A percentile compares a stretch with the other conserved stretches of the same genome.
phyloP scores from a whole-genome alignment of 1,140 invertebrate genomes.

The Temnothorax curvispinosus region DNA sequence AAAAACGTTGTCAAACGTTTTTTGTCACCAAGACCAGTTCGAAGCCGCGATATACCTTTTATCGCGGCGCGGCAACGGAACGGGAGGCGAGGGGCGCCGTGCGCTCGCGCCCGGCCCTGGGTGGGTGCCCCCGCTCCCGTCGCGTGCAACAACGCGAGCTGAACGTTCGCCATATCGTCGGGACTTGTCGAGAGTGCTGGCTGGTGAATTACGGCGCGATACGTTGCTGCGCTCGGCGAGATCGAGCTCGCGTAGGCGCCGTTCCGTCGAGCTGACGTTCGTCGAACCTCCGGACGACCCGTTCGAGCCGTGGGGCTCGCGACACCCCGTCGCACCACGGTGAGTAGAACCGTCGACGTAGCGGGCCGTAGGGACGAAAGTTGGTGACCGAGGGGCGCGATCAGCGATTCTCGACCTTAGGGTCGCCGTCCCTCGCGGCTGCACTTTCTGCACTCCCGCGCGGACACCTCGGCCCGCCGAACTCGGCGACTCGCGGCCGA shows the following conservation, averaged over 20 bases:
- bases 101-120: conserved; percentile 47
- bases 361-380: conserved; percentile 70
- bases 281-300: neutral
- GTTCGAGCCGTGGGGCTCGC: neutral
- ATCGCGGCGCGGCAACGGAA: neutral
- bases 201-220: conserved; percentile 55
- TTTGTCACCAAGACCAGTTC: neutral
- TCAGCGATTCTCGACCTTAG: conserved; percentile 77
- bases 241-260: neutral
- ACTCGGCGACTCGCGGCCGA: too few species aligned
- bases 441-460: neutral
- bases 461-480: neutral
- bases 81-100: neutral
- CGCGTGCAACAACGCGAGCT: conserved; percentile 31
- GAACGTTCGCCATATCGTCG: conserved; percentile 72
- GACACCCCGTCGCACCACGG: conserved; percentile 41
- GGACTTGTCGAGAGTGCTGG: conserved; percentile 60
- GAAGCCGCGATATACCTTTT: neutral
- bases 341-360: conserved; percentile 70
- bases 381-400: conserved; percentile 64
- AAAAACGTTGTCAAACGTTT: neutral
- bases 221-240: conserved; percentile 5
- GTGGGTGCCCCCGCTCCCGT: conserved; percentile 40
- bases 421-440: neutral
- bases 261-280: conserved; percentile 16